Conservation (phyloP, 2,113 vertebrate genomes). For the Nyctereutes procyonoides region DNA sequence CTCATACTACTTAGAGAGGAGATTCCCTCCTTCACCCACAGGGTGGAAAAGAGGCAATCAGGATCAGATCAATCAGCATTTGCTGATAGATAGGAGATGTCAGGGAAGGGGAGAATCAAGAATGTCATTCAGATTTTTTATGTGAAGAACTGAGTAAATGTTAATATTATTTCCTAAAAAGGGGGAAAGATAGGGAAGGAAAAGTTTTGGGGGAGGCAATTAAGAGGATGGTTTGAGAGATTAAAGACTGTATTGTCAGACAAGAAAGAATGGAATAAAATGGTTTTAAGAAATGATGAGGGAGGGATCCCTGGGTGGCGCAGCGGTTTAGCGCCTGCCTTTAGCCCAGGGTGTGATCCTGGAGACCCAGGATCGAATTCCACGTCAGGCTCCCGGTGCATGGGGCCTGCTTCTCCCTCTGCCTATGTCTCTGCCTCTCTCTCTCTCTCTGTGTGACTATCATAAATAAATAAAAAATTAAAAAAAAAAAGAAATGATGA, state of each 20-base stretch:
- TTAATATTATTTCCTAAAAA: neutral
- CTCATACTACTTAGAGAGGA: neutral
- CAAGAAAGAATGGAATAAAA: neutral
- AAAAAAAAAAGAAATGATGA: neutral
- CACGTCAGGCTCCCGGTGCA: too few relatives aligned
- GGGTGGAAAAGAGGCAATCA: neutral
- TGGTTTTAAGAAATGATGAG: neutral
- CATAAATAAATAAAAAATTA: too few relatives aligned
- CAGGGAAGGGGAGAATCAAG: neutral
- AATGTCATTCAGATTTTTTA: neutral
- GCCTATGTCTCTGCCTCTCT: too few relatives aligned
- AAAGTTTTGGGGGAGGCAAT: neutral
- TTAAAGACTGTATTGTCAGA: neutral
- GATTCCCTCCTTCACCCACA: neutral
- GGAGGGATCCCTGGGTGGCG: too few relatives aligned
- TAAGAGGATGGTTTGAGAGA: neutral
- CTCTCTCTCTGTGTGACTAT: too few relatives aligned
- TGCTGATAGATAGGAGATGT: neutral
- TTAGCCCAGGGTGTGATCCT: too few relatives aligned
- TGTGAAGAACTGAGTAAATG: neutral
- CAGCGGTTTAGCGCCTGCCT: too few relatives aligned
- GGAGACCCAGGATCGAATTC: too few relatives aligned
- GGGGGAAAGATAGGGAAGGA: neutral
- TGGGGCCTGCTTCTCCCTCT: too few relatives aligned
- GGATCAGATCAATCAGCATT: neutral